Base-by-base conservation (phyloP, 1,140 invertebrate genomes). In the Rhagoletis pomonella region DNA sequence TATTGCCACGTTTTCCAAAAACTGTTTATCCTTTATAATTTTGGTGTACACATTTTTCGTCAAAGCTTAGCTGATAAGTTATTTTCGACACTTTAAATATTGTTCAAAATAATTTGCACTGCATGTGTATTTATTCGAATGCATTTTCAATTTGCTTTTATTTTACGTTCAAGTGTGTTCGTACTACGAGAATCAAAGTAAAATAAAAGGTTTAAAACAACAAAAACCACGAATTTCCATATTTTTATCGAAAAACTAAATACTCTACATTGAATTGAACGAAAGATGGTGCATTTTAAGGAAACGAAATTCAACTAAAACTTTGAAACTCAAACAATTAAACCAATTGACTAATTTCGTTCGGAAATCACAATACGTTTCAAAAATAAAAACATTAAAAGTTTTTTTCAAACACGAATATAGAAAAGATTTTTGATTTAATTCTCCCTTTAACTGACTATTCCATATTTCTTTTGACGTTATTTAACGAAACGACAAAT, bases 81-180 rank as follows among this genome's bases (percentile, higher is more conserved):
- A 50, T 55, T 65, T 87, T 84, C n/a, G 50, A 14, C 44, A 50
- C 42, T 84, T 64, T 47, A 17, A 29, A 64, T 55, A 29, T 84
- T 60, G 9, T 87, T 87, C 29, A 81, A 73, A 88, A 91, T 92
- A 92, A 92, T 90, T 92, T 92, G 91, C 91, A 92, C 91, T 91
- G 90, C 89, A 86, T 88, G 84, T 62, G 62, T 60, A 19, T 81
- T 81, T n/a, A 55, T 55, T 73, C 50, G 44, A 81, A 81, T 81
- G 73, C 50, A 55, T 81, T 81, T 73, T 81, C 73, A 81, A 81
- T 55, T 81, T 10, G 50, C 12, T 81, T 81, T 47, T 55, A 42
- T 19, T 42, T 81, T 50, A 81, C 19, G 55, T 55, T 81, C 17
- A 81, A 55, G 73, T 50, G 73, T 81, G 50, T 1, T 19, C 14